A percentile compares a stretch with the other conserved stretches of the same genome.
Evolutionary conservation across 2,888 invertebrate genomes (phyloP).

Genomic region (Ormyrus nitidulus): DNA sequence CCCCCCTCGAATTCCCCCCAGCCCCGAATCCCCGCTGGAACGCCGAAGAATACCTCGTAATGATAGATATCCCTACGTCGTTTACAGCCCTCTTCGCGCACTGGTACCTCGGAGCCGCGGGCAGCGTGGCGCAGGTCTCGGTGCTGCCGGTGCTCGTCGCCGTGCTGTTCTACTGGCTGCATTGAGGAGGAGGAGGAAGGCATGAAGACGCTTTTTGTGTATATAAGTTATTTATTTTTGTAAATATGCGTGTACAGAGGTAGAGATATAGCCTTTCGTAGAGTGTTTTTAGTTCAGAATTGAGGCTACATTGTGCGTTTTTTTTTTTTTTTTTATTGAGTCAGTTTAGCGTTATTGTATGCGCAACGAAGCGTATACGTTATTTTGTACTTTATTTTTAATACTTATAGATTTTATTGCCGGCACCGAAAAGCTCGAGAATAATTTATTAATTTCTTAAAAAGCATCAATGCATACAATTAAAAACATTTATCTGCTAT

Average conservation of each 20-base stretch:
- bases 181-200: not conserved
- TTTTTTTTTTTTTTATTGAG: no score
- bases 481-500: no score
- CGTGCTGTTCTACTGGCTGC: slow-evolving; percentile 4
- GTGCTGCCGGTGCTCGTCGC: slow-evolving; percentile 3
- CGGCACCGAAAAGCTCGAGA: no score
- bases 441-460: no score
- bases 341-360: no score
- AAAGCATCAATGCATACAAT: no score
- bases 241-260: slow-evolving; percentile 47
- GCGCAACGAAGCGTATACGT: no score
- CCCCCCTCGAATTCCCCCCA: not conserved
- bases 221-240: slow-evolving; percentile 48
- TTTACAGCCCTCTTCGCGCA: slow-evolving; percentile 73
- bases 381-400: no score
- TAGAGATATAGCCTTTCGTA: not conserved
- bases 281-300: not conserved
- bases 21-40: slow-evolving; percentile 25
- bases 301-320: not conserved
- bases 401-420: no score
- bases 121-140: not conserved
- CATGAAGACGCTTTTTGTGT: not conserved
- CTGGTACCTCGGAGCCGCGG: slow-evolving; percentile 66
- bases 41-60: slow-evolving; percentile 59
- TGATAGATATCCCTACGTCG: slow-evolving; percentile 62